Base-by-base conservation (phyloP, 2,797 vertebrate species). In the Rhynchotus rufescens region DNA sequence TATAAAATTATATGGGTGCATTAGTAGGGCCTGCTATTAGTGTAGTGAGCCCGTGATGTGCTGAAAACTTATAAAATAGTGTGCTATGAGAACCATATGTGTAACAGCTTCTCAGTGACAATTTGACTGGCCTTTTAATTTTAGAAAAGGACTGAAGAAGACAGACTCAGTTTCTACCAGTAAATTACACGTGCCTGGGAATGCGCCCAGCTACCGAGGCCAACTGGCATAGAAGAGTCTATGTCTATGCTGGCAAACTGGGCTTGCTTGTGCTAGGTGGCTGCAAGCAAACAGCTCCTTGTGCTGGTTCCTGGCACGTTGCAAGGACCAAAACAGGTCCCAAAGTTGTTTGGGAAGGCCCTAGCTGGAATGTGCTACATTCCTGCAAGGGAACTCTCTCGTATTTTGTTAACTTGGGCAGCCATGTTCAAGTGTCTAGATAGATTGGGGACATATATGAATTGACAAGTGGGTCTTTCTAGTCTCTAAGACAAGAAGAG, bases 111-210 rank as follows among this genome's bases (percentile, higher is more conserved):
- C 59, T 45, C 72, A 23, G 54, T 66, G 45, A 69, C 1, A 3
- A 26, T 71, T 86, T 74, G 80, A 84, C 89, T 76, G 94, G 76
- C 73, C 93, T 83, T 2, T 14, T 59, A 19, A 84, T 79, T 82
- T 77, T 61, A 12, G 25, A 86, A 56, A 40, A 73, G 40, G 30
- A 71, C 6, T 23, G 36, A 36, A 4, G 8, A n/a, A 38, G 52
- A 56, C 68, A 47, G 68, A 32, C 42, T 84, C 71, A 26, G 62
- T 93, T 79, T 85, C 47, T 80, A 51, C 57, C 75, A 60, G 75
- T 78, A 4, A 26, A 44, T 72, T 54, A 66, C 80, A 78, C 0
- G 0, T 85, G 71, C 60, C 42, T 64, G 56, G 56, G 82, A 93
- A 52, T 8, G 23, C 57, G 80, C 82, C 73, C 30, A 85, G 71